A percentile compares a stretch with the other conserved stretches of the same genome.
phyloP scores from a whole-genome alignment of 2,797 vertebrate genomes.

The Acrossocheilus fasciatus region DNA sequence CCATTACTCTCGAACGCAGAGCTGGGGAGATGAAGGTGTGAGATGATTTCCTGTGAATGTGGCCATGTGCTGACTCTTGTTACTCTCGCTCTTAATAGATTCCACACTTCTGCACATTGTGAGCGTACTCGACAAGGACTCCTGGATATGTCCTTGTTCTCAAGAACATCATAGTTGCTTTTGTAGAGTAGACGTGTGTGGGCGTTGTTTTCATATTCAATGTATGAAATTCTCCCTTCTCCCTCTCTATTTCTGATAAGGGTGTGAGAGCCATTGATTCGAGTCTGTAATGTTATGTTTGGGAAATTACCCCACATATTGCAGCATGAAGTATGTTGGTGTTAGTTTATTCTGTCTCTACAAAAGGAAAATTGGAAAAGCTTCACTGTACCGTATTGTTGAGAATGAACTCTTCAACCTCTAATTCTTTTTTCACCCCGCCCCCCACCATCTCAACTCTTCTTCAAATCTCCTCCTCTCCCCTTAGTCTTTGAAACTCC shows the following conservation, averaged over 20 bases:
- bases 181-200: neutral
- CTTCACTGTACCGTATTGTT: conserved; percentile 25
- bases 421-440: neutral
- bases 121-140: conserved; percentile 23
- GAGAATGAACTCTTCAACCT: conserved; percentile 22
- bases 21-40: conserved; percentile 48
- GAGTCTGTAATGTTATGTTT: conserved; percentile 42
- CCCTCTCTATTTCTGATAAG: neutral
- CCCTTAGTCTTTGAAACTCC: conserved; percentile 5
- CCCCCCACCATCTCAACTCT: neutral
- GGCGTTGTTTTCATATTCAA: neutral
- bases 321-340: conserved; percentile 29
- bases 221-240: conserved; percentile 16
- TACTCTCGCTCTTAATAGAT: conserved; percentile 22
- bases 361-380: conserved; percentile 27
- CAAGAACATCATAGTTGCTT: conserved; percentile 8
- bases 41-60: conserved; percentile 49
- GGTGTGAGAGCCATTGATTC: conserved; percentile 30
- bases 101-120: conserved; percentile 21
- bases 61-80: conserved; percentile 19
- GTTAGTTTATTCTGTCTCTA: conserved; percentile 37
- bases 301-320: conserved; percentile 40
- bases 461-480: conserved; percentile 9
- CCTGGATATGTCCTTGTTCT: conserved; percentile 22
- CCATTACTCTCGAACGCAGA: conserved; percentile 47